phyloP scores from a whole-genome alignment of 2,888 invertebrate species.

The Brachynemurus nebulosus region DNA sequence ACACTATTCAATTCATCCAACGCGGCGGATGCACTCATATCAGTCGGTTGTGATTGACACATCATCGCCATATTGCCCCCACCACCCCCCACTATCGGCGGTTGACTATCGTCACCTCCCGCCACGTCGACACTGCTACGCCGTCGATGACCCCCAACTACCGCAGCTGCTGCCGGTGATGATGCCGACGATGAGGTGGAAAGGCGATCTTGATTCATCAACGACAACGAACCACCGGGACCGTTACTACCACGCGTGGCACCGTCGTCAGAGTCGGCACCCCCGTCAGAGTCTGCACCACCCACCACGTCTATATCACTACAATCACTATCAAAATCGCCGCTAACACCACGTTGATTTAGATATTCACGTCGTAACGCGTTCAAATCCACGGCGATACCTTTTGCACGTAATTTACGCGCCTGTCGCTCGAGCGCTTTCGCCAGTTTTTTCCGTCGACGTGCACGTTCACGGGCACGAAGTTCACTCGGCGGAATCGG shows the following conservation, averaged over 20 bases:
- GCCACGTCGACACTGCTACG: slow-evolving; percentile 32
- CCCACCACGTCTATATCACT: slow-evolving; percentile 80
- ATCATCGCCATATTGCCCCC: slow-evolving; percentile 14
- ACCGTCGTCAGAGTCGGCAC: slow-evolving; percentile 51
- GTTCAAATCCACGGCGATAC: slow-evolving; percentile 72
- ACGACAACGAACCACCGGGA: slow-evolving; percentile 35
- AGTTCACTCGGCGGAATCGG: slow-evolving; percentile 89
- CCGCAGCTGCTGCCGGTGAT: slow-evolving; percentile 27
- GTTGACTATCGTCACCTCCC: slow-evolving; percentile 30
- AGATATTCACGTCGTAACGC: slow-evolving; percentile 75
- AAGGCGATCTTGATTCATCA: slow-evolving; percentile 37
- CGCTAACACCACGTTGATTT: slow-evolving; percentile 54
- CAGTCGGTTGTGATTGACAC: slow-evolving; percentile 20
- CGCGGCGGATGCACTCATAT: slow-evolving; percentile 24
- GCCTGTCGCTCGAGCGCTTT: slow-evolving; percentile 88
- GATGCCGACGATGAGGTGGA: slow-evolving; percentile 42
- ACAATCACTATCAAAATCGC: slow-evolving; percentile 48
- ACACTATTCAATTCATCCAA: slow-evolving; percentile 36
- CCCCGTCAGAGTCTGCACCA: slow-evolving; percentile 56
- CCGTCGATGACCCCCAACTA: slow-evolving; percentile 21
- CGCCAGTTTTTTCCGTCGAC: slow-evolving; percentile 79
- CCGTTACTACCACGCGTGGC: slow-evolving; percentile 37
- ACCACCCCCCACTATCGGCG: slow-evolving; percentile 13
- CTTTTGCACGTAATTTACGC: slow-evolving; percentile 79
- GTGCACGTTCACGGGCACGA: slow-evolving; percentile 70